Conservation (phyloP, 2,113 vertebrate species). For the Orthonyx spaldingii region DNA sequence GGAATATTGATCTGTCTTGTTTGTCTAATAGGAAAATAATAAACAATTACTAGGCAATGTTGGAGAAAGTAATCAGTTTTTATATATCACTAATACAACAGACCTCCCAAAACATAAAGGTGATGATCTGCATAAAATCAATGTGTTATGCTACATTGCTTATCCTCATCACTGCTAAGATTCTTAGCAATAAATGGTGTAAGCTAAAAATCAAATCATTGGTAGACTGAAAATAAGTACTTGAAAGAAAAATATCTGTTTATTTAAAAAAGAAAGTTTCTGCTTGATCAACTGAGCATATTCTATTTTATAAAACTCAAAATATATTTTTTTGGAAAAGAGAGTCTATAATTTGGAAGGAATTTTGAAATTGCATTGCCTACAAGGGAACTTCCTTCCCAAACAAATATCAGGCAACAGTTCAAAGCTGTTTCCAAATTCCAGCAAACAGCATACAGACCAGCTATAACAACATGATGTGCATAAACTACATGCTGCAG, state of each 20-base stretch:
- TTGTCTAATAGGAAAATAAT: slow-evolving; percentile 99
- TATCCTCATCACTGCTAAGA: slow-evolving; percentile 79
- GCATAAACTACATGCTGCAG: not conserved
- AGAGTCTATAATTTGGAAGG: not conserved
- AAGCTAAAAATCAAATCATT: slow-evolving; percentile 38
- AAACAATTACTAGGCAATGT: slow-evolving; percentile 97
- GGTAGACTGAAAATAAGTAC: not conserved
- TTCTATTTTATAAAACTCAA: not conserved
- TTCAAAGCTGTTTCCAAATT: not conserved
- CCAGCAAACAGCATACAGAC: not conserved
- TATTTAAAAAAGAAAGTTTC: not conserved
- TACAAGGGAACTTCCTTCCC: not conserved
- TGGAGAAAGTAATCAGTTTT: slow-evolving; percentile 95
- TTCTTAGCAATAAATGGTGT: slow-evolving; percentile 58
- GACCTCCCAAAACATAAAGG: slow-evolving; percentile 92
- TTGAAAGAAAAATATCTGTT: slow-evolving; percentile 27
- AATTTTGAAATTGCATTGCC: not conserved
- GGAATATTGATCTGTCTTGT: slow-evolving; percentile 96
- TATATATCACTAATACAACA: slow-evolving; percentile 93
- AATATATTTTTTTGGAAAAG: not conserved
- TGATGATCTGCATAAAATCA: slow-evolving; percentile 99
- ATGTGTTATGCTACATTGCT: slow-evolving; percentile 89
- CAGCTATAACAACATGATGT: not conserved
- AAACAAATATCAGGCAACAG: not conserved
- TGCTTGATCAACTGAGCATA: not conserved